Percentiles rank a stretch among this genome's conserved stretches.
These are phyloP conservation scores for Pollenia labialis DNA, from an alignment of 2,888 invertebrate genomes.

Conservation along the genomic window DNA sequence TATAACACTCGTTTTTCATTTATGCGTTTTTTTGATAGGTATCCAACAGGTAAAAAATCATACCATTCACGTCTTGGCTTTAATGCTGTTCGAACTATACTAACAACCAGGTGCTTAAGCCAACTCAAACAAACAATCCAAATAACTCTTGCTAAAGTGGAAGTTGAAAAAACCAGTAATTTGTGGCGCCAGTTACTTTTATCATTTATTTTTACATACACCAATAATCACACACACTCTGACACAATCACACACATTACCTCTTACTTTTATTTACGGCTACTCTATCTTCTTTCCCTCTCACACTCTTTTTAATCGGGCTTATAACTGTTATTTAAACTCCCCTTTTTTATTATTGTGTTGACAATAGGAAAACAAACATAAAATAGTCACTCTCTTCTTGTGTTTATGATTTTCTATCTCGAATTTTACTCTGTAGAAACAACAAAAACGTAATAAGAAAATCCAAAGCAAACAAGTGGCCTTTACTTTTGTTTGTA, in stretches of 20 bases:
- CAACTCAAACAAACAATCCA: conserved; percentile 69
- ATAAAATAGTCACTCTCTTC: conserved; percentile 50
- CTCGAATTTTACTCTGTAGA: conserved; percentile 18
- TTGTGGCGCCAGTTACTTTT: conserved; percentile 66
- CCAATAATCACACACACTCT: not conserved
- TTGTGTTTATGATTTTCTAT: conserved; percentile 21
- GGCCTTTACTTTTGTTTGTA: conserved; percentile 26
- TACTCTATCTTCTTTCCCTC: conserved; percentile 33
- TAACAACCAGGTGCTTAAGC: conserved; percentile 75
- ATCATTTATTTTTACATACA: conserved; percentile 39
- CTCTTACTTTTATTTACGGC: not conserved
- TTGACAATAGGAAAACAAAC: not conserved
- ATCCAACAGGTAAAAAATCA: conserved; percentile 42
- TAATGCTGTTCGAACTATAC: conserved; percentile 81
- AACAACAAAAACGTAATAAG: conserved; percentile 7
- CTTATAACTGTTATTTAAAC: conserved; percentile 37
- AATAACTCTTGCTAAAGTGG: conserved; percentile 64
- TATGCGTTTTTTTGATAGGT: conserved; percentile 61
- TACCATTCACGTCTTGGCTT: conserved; percentile 67
- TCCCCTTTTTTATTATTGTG: conserved; percentile 50
- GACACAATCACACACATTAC: not conserved
- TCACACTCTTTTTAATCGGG: conserved; percentile 33
- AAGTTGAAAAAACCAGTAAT: conserved; percentile 70
- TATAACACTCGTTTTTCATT: conserved; percentile 18
- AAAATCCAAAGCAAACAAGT: conserved; percentile 59